phyloP scores from a whole-genome alignment of 1,140 invertebrate species.

The Cotesia glomerata region DNA sequence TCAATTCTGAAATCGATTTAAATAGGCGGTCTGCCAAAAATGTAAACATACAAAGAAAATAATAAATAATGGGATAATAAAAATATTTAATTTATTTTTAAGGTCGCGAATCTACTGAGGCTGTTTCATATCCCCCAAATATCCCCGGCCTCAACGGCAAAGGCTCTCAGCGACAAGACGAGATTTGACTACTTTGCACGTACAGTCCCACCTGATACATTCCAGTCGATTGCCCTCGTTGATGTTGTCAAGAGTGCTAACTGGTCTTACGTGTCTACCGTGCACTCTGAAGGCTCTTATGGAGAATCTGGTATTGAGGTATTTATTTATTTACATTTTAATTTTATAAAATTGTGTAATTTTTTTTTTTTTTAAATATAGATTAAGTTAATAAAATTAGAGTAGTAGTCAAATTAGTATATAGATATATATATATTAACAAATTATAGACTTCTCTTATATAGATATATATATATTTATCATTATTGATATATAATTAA shows the following conservation, averaged over 20 bases:
- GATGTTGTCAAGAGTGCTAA: slow-evolving; percentile 78
- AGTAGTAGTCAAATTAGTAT: neutral
- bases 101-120: slow-evolving; percentile 77
- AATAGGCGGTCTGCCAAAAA: neutral
- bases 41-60: too few relatives aligned
- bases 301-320: slow-evolving; percentile 66
- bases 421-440: neutral
- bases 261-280: slow-evolving; percentile 84
- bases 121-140: slow-evolving; percentile 83
- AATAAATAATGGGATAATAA: too few relatives aligned
- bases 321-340: neutral
- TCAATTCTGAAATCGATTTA: neutral
- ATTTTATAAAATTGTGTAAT: neutral
- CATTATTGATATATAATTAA: neutral
- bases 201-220: slow-evolving; percentile 81
- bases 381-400: too few relatives aligned
- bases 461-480: slow-evolving; percentile 1
- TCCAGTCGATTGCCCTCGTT: slow-evolving; percentile 78
- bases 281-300: slow-evolving; percentile 78
- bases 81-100: neutral
- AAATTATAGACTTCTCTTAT: too few relatives aligned
- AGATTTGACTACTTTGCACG: slow-evolving; percentile 81
- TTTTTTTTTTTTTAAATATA: too few relatives aligned
- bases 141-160: slow-evolving; percentile 81
- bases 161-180: slow-evolving; percentile 78